A percentile compares a stretch with the other conserved stretches of the same genome.
Conservation (phyloP, 2,113 vertebrate genomes). For the Petrocephalus microphthalmus region DNA sequence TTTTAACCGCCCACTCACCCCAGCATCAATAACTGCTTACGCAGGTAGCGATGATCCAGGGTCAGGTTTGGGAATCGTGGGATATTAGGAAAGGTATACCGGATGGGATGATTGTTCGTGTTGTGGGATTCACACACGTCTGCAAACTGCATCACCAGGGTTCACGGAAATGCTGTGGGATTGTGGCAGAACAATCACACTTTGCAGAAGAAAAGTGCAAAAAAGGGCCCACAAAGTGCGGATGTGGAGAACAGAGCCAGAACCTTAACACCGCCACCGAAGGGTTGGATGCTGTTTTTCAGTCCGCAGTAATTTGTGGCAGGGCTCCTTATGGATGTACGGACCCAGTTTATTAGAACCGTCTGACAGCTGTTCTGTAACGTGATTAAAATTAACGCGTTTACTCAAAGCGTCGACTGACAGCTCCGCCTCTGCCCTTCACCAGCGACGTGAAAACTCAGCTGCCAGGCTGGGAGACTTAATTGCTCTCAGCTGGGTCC, state of each 20-base stretch:
- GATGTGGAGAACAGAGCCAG: neutral
- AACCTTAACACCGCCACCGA: neutral
- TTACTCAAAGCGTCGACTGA: conserved; percentile 27
- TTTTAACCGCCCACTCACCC: neutral
- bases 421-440: conserved; percentile 10
- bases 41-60: neutral
- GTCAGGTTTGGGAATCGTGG: neutral
- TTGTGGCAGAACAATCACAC: neutral
- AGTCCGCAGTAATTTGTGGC: neutral
- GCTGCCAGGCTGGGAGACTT: conserved; percentile 32
- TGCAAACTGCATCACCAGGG: neutral
- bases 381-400: neutral
- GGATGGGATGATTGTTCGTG: neutral
- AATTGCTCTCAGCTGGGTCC: conserved; percentile 35
- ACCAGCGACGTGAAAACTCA: neutral
- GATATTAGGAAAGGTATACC: neutral
- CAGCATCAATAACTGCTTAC: neutral
- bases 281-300: neutral
- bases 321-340: neutral
- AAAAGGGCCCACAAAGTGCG: neutral
- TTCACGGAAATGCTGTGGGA: neutral
- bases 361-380: neutral
- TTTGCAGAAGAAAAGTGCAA: neutral
- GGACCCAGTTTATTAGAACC: neutral
- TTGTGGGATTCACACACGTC: neutral